Conservation (phyloP, 2,113 vertebrate species). For the Colaptes auratus region DNA sequence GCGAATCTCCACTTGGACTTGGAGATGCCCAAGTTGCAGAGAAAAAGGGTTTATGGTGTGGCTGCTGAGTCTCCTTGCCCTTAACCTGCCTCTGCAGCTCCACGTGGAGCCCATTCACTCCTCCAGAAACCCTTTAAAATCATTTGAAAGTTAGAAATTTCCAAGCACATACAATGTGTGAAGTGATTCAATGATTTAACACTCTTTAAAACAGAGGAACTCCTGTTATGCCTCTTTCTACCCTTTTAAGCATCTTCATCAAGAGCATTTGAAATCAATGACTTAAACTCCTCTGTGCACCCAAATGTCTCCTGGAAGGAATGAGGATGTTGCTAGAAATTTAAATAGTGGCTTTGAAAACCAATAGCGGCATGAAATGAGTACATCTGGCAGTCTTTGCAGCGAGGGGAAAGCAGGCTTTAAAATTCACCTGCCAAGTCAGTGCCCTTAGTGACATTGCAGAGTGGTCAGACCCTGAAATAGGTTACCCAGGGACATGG, state of each 20-base stretch:
- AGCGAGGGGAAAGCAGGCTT: not conserved
- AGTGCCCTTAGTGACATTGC: not conserved
- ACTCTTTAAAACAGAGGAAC: not conserved
- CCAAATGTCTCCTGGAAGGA: not conserved
- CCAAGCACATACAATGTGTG: fast-evolving
- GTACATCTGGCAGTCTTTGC: not conserved
- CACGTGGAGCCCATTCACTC: not conserved
- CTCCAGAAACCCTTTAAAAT: not conserved
- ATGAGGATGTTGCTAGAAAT: not conserved
- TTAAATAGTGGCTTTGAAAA: constrained; percentile 27
- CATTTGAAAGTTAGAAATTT: not conserved
- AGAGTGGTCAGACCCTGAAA: no score
- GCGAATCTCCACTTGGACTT: not conserved
- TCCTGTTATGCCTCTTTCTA: not conserved
- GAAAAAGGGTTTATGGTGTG: not conserved
- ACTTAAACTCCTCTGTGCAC: not conserved
- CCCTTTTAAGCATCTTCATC: not conserved
- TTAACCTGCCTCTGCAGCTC: fast-evolving
- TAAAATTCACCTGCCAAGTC: not conserved
- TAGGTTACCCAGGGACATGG: no score
- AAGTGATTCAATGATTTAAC: not conserved
- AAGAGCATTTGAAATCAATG: constrained; percentile 38
- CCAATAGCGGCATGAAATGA: not conserved
- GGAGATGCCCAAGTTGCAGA: not conserved
- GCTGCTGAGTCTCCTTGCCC: not conserved